A percentile compares a stretch with the other conserved stretches of the same genome.
Conservation (phyloP, 2,797 vertebrate species). For the Momotus momota region DNA sequence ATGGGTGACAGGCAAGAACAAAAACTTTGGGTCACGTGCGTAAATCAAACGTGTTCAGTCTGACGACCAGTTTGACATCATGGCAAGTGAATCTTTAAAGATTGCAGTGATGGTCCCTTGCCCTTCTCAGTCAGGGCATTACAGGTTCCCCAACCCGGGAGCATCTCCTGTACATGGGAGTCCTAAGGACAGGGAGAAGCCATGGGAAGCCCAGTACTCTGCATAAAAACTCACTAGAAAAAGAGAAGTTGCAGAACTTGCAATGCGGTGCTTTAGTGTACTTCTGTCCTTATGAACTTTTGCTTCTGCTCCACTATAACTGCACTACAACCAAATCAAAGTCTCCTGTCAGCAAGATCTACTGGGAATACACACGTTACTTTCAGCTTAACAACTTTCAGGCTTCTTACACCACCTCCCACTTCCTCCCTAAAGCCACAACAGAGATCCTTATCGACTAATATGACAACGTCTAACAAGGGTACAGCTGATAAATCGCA, state of each 20-base stretch:
- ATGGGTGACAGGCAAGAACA: background rate
- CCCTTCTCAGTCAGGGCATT: background rate
- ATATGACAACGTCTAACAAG: background rate
- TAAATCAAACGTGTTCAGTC: rapidly evolving
- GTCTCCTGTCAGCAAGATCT: background rate
- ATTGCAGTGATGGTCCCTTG: background rate
- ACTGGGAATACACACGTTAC: background rate
- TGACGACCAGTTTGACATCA: background rate
- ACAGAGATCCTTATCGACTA: background rate
- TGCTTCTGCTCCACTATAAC: background rate
- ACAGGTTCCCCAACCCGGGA: rapidly evolving
- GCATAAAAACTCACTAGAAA: background rate
- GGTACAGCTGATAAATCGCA: background rate
- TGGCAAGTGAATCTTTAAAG: rapidly evolving
- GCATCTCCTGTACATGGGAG: rapidly evolving
- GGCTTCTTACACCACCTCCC: background rate
- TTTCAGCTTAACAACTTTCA: background rate
- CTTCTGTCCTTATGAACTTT: background rate
- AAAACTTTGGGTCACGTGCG: rapidly evolving
- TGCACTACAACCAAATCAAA: background rate
- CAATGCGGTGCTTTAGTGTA: background rate
- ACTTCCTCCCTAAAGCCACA: background rate
- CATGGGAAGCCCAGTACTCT: background rate
- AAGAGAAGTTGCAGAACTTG: background rate
- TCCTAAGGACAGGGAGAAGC: background rate